Evolutionary conservation across 2,797 vertebrate species (phyloP).

Genomic region (Saxicola maurus): DNA sequence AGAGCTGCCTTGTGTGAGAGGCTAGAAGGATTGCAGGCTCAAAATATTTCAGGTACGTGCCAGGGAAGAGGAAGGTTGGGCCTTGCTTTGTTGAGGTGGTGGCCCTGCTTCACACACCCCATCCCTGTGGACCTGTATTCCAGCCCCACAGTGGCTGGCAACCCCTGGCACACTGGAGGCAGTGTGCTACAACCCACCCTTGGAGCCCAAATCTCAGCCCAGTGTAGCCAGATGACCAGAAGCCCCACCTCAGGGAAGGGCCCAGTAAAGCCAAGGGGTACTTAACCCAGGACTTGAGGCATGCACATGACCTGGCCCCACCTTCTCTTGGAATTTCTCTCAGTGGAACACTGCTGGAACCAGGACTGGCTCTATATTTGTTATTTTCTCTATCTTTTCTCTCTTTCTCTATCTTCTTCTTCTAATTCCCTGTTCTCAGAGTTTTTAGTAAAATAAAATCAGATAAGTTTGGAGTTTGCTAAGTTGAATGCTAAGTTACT

Average conservation of each 20-base stretch:
- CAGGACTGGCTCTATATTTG: not conserved
- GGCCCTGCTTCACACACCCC: not conserved
- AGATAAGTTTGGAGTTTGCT: not conserved
- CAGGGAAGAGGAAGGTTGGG: not conserved
- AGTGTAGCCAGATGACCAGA: not conserved
- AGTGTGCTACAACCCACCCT: not conserved
- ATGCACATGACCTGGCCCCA: not conserved
- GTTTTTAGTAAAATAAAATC: not conserved
- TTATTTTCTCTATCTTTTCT: not conserved
- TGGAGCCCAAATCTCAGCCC: not conserved
- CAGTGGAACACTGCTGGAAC: not conserved
- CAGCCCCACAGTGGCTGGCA: not conserved
- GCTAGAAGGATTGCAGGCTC: not conserved
- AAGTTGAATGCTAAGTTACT: not conserved
- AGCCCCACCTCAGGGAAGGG: not conserved
- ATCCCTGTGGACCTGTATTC: not conserved
- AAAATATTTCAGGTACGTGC: rapidly evolving
- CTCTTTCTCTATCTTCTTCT: not conserved
- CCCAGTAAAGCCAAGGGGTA: not conserved
- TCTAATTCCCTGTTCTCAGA: not conserved
- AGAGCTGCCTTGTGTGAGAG: not conserved
- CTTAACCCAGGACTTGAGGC: not conserved
- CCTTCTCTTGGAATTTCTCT: not conserved
- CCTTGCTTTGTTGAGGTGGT: not conserved
- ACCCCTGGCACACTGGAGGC: not conserved